Evolutionary conservation across 2,888 invertebrate species (phyloP), one percentile per base, ranked within the genome.

Genomic region (Orthonychiurus folsomi): DNA sequence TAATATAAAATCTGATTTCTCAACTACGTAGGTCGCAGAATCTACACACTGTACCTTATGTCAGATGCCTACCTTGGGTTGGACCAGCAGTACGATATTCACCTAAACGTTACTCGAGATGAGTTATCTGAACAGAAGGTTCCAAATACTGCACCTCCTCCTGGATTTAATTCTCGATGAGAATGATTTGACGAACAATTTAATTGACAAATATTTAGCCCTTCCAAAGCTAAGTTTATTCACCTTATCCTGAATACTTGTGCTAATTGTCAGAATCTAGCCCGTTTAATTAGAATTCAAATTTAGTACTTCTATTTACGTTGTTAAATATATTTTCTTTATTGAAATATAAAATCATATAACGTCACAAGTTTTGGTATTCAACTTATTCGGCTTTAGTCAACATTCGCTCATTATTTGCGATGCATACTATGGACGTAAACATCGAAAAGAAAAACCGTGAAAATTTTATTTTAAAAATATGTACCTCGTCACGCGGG

Each of bases 11-110:
- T 48, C 24, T 12, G 3, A 50, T 59, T 12, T 18, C 24, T 59
- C 21, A 28, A 28, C 3, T 47, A 23, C 26, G 20, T 59, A 84
- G 91, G 92, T 37, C 84, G 85, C n/a, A 80, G 85, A 55, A 84
- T 85, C 67, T 84, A 91, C 75, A 87, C 87, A 0, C 76, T 94
- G 24, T 93, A 89, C 77, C 76, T 96, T 60, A 83, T 95, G 80
- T 94, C 93, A 56, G 96, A 96, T 78, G 88, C 88, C 66, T 93
- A 95, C 75, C 81, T 96, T 68, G 95, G 95, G 1, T 80, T 95
- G 27, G 96, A 97, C 79, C 95, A 96, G 76, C 93, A 95, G 75
- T 92, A 83, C 73, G 79, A 82, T 67, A 73, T 86, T 62, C 72
- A 75, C 60, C 69, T 81, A 47, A 79, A 81, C 66, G 76, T 81